Percentiles rank a stretch among this genome's conserved stretches.
These are phyloP conservation scores for Pinna nobilis DNA, from an alignment of 1,140 invertebrate species.

Conservation along the genomic window DNA sequence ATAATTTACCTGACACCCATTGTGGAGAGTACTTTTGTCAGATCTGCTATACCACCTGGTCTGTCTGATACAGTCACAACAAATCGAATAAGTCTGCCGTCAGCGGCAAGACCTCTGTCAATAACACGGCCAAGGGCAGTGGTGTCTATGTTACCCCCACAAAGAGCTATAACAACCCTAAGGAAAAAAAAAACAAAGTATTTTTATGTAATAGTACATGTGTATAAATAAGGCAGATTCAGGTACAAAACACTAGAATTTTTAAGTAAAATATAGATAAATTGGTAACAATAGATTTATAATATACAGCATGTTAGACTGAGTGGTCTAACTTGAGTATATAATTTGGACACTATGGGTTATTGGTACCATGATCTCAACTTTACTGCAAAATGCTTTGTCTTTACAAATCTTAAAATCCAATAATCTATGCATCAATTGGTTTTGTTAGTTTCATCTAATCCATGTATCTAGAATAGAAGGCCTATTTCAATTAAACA, in stretches of 20 bases:
- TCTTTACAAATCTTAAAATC: too few relatives aligned
- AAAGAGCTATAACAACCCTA: conserved; percentile 88
- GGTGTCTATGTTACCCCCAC: conserved; percentile 96
- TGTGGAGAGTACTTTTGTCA: conserved; percentile 84
- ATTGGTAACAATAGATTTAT: too few relatives aligned
- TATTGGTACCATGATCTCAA: too few relatives aligned
- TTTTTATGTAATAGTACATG: background rate
- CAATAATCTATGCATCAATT: too few relatives aligned
- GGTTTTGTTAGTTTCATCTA: too few relatives aligned
- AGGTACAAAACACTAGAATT: background rate
- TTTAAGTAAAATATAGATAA: background rate
- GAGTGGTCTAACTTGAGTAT: too few relatives aligned
- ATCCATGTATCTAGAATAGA: too few relatives aligned
- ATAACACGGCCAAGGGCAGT: conserved; percentile 91
- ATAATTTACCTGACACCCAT: conserved; percentile 82
- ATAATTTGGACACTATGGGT: too few relatives aligned
- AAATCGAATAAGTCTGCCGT: conserved; percentile 90
- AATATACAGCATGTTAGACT: too few relatives aligned
- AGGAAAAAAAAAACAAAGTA: too few relatives aligned
- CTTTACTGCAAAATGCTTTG: too few relatives aligned
- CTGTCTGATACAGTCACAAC: conserved; percentile 90
- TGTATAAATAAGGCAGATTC: background rate
- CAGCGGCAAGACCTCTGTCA: conserved; percentile 91
- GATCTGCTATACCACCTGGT: conserved; percentile 89
- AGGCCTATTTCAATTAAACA: too few relatives aligned